phyloP scores from a whole-genome alignment of 2,888 invertebrate genomes.

The Sinohyriopsis cumingii region DNA sequence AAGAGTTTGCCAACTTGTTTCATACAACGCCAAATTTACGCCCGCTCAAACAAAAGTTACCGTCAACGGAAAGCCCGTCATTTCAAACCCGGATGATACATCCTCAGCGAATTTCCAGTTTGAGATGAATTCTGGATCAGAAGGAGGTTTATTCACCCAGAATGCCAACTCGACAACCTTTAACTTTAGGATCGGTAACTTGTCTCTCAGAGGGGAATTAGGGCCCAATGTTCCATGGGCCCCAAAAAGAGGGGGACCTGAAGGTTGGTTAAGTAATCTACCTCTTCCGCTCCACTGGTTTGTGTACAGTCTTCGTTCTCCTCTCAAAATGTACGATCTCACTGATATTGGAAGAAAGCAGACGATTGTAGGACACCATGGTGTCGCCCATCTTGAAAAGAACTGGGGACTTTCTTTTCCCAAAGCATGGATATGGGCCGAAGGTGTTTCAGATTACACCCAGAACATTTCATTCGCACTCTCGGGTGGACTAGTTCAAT shows the following conservation, averaged over 20 bases:
- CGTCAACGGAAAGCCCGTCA: conserved; percentile 39
- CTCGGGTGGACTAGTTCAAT: conserved; percentile 51
- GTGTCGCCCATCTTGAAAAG: conserved; percentile 55
- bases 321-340: conserved; percentile 36
- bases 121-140: conserved; percentile 19
- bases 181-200: conserved; percentile 35
- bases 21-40: conserved; percentile 29
- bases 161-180: conserved; percentile 31
- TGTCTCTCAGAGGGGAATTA: conserved; percentile 32
- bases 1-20: conserved; percentile 15
- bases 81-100: conserved; percentile 41
- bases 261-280: conserved; percentile 49
- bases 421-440: conserved; percentile 57
- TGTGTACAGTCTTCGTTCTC: conserved; percentile 55
- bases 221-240: conserved; percentile 44
- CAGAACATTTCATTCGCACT: conserved; percentile 41
- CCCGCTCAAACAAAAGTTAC: conserved; percentile 34
- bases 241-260: conserved; percentile 47
- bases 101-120: conserved; percentile 48
- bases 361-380: conserved; percentile 16
- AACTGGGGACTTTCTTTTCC: conserved; percentile 64
- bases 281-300: conserved; percentile 61
- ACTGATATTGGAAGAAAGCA: conserved; percentile 26
- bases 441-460: conserved; percentile 36
- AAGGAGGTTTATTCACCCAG: conserved; percentile 39